These are phyloP conservation scores for Tenrec ecaudatus DNA, from an alignment of 2,113 vertebrate genomes.

Conservation along the genomic window DNA sequence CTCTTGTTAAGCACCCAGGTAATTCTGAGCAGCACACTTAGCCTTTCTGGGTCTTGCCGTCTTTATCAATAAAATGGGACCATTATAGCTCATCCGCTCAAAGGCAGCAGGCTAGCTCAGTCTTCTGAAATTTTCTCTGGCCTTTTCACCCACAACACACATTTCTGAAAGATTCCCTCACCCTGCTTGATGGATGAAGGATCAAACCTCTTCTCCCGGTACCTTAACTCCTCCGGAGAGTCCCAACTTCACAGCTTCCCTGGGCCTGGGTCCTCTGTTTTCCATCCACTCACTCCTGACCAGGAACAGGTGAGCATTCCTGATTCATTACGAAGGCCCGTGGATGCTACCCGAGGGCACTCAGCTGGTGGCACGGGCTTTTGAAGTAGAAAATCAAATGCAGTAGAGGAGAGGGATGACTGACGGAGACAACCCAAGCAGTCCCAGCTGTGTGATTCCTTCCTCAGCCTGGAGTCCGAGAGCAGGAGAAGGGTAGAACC, in stretches of 20 bases:
- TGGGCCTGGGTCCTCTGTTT: neutral
- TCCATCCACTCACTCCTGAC: neutral
- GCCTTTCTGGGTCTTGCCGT: neutral
- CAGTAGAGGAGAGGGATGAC: neutral
- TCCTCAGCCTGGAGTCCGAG: neutral
- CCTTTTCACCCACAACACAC: neutral
- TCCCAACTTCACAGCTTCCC: no score
- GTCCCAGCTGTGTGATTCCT: no score
- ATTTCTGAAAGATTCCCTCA: neutral
- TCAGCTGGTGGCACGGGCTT: neutral
- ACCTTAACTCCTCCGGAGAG: neutral
- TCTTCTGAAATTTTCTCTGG: neutral
- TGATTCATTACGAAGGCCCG: neutral
- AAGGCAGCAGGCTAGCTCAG: neutral
- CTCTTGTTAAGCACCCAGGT: neutral
- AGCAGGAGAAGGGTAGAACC: neutral
- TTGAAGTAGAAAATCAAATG: neutral
- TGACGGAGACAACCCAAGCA: neutral
- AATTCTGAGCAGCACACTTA: neutral
- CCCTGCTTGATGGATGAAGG: neutral
- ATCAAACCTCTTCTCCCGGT: neutral
- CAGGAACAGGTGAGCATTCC: neutral
- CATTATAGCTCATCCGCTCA: neutral
- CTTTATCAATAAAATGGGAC: neutral
- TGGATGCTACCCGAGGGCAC: neutral